These are phyloP conservation scores for Sanderia malayensis DNA, from an alignment of 30 jellyfish, hydroid and myxozoan species.

Conservation along the genomic window DNA sequence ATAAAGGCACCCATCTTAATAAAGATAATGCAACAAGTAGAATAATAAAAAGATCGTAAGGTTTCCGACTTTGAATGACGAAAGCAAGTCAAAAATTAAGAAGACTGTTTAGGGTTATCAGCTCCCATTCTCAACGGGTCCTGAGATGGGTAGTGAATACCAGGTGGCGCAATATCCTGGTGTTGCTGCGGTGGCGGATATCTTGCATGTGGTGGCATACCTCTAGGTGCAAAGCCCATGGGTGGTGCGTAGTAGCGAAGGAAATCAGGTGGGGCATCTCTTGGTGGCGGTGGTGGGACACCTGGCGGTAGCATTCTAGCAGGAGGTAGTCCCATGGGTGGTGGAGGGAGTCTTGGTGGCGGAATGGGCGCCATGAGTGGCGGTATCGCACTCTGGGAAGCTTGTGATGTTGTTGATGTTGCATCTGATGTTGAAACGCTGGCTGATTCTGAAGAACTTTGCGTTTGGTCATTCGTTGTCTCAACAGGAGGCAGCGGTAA, in stretches of 20 bases:
- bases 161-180: slow-evolving; percentile 42
- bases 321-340: slow-evolving; percentile 38
- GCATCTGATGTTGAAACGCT: slow-evolving; percentile 3
- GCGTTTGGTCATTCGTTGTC: background rate
- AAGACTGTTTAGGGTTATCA: slow-evolving; percentile 10
- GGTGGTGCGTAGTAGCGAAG: slow-evolving; percentile 58
- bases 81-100: no score
- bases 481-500: slow-evolving; percentile 67
- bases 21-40: no score
- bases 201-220: slow-evolving; percentile 53
- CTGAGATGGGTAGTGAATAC: slow-evolving; percentile 96
- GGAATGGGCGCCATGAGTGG: slow-evolving; percentile 17
- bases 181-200: slow-evolving; percentile 49
- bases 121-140: slow-evolving; percentile 98
- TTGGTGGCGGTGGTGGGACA: slow-evolving; percentile 69
- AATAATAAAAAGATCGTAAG: no score
- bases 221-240: slow-evolving; percentile 61
- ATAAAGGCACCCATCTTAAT: no score
- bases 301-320: slow-evolving; percentile 49
- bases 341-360: slow-evolving; percentile 47
- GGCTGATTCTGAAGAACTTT: slow-evolving; percentile 18
- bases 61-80: no score
- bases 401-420: background rate
- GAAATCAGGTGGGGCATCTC: slow-evolving; percentile 47
- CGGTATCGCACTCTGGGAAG: background rate